These are phyloP conservation scores for Cybosia mesomella DNA, from an alignment of 2,888 invertebrate genomes.

Conservation along the genomic window DNA sequence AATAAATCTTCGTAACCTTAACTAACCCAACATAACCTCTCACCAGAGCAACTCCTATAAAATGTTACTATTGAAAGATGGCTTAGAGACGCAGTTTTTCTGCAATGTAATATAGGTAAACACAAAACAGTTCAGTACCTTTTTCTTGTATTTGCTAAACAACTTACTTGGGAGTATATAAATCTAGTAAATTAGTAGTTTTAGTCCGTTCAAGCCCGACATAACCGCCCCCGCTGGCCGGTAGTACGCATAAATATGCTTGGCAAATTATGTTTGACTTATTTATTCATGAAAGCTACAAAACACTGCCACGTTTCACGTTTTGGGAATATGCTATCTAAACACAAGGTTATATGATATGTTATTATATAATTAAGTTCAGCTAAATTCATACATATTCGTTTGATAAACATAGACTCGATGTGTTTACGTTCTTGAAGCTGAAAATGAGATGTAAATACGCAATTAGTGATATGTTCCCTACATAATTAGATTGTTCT, in stretches of 20 bases:
- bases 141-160: not conserved
- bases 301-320: not conserved
- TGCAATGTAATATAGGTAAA: not conserved
- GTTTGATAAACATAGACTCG: not conserved
- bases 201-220: too few species aligned
- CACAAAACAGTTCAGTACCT: too few species aligned
- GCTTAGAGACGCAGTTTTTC: not conserved
- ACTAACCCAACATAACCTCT: too few species aligned
- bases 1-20: too few species aligned
- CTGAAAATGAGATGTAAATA: not conserved
- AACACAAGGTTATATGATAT: not conserved
- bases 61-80: too few species aligned
- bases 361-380: not conserved
- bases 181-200: not conserved
- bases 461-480: conserved; percentile 3
- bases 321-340: not conserved
- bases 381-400: not conserved
- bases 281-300: not conserved
- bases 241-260: not conserved
- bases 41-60: too few species aligned
- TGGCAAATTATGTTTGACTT: not conserved
- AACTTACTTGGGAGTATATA: not conserved
- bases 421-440: not conserved
- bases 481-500: not conserved
- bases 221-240: too few species aligned